These are phyloP conservation scores for Crotalus tigris DNA, from an alignment of 2,113 vertebrate species.

Conservation along the genomic window DNA sequence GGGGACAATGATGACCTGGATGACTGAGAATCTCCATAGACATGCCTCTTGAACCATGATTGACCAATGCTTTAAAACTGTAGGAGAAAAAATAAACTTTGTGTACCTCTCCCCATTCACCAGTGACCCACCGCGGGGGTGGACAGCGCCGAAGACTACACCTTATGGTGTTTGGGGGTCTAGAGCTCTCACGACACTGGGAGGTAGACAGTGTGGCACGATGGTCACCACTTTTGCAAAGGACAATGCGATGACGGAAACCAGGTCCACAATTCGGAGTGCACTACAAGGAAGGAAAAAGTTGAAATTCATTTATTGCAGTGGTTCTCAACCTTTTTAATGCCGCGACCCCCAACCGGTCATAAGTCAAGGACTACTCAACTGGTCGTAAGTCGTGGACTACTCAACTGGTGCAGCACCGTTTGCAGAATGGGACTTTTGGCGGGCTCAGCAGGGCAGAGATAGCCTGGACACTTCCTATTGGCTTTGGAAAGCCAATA, in stretches of 20 bases:
- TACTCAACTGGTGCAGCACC: no score
- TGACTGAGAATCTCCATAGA: no score
- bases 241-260: slow-evolving; percentile 87
- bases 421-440: no score
- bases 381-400: no score
- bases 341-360: no score
- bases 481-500: no score
- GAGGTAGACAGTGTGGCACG: slow-evolving; percentile 75
- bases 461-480: no score
- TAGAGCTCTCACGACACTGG: slow-evolving; percentile 78
- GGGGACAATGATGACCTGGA: no score
- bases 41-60: not conserved
- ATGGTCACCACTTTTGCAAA: slow-evolving; percentile 91
- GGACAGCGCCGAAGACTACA: slow-evolving; percentile 95
- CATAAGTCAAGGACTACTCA: no score
- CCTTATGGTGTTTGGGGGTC: slow-evolving; percentile 89
- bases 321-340: no score
- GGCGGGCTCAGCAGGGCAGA: no score
- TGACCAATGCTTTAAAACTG: not conserved
- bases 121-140: slow-evolving; percentile 85
- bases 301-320: not conserved
- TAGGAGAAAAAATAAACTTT: not conserved
- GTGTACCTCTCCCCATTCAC: slow-evolving; percentile 92
- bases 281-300: slow-evolving; percentile 72
- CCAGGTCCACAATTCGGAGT: slow-evolving; percentile 92